Base-by-base conservation (phyloP, 2,797 vertebrate genomes). In the Sebastes variabilis region DNA sequence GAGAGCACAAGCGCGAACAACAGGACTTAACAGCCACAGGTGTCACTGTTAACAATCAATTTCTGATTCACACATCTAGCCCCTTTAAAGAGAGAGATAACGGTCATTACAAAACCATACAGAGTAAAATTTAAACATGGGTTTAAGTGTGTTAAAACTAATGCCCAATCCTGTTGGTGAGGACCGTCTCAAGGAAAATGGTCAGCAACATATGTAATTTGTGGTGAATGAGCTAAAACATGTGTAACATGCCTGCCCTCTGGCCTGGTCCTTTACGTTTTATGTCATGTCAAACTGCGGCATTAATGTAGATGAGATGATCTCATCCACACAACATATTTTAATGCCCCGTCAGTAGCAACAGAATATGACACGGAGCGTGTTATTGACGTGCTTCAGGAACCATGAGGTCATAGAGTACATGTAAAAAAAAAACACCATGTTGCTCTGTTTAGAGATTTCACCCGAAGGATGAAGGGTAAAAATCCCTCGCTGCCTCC, bases 401-500 rank as follows among this genome's bases (percentile, higher is more conserved):
- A 55, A 9, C 46, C 14, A 13, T 16, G 18, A 27, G 9, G 36
- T 22, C 42, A 46, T 46, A 46, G 42, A 46, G 42, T 46, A 18
- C 16, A 46, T 52, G 20, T 20, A 52, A 52, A 20, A 49, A 20
- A 49, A 7, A 36, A 5, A 56, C 1, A 64, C 54, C 3, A 29
- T 20, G 0, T n/a, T 5, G 4, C 30, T 73, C 36, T 76, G 64
- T 74, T 67, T 36, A 22, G 32, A 66, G 54, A 74, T 81, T 87
- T 85, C n/a, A 30, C 16, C n/a, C 24, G 64, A 71, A 79, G 52
- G 65, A 75, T 66, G 34, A 59, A 73, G 77, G 25, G 56, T 65
- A 75, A 75, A 83, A 73, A 85, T 86, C 79, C 70, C 60, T 69
- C 22, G 6, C 77, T 82, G 66, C 54, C 62, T 83, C 79, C 71